phyloP scores from a whole-genome alignment of 2,113 vertebrate genomes.

The Eubucco bourcierii region DNA sequence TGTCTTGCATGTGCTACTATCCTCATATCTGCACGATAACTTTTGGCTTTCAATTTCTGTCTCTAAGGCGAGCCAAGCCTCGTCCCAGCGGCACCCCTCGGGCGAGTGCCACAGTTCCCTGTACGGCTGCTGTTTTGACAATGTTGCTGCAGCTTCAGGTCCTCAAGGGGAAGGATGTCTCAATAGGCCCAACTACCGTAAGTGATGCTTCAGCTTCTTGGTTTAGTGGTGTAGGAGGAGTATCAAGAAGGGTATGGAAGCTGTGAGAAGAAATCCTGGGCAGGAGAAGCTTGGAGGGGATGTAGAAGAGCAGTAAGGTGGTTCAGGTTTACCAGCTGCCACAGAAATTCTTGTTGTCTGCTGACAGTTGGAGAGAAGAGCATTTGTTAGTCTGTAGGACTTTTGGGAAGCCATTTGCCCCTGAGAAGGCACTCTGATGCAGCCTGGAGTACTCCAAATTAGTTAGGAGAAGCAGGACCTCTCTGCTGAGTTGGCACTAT shows the following conservation, averaged over 20 bases:
- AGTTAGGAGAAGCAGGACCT: not conserved
- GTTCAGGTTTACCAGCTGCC: not conserved
- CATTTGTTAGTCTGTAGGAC: not conserved
- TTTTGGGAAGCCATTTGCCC: not conserved
- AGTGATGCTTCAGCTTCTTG: constrained; percentile 56
- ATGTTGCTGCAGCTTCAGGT: constrained; percentile 79
- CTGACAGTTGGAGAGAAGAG: not conserved
- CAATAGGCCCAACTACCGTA: constrained; percentile 80
- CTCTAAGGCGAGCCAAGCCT: constrained; percentile 47
- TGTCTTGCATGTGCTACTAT: not conserved
- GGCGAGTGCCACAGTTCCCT: constrained; percentile 78
- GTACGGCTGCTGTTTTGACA: constrained; percentile 92
- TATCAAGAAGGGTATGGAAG: not conserved
- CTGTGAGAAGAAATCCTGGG: not conserved
- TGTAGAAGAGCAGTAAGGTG: not conserved
- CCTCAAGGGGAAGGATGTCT: constrained; percentile 89
- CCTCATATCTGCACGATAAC: not conserved
- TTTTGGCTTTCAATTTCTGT: constrained; percentile 31
- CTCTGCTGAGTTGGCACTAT: not conserved
- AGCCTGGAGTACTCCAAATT: not conserved
- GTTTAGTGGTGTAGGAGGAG: not conserved
- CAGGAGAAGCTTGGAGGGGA: not conserved
- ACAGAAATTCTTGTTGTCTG: not conserved
- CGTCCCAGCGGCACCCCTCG: constrained; percentile 70
- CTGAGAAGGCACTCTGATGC: not conserved